Base-by-base conservation (phyloP, 2,888 invertebrate species). In the Ochropleura plecta region DNA sequence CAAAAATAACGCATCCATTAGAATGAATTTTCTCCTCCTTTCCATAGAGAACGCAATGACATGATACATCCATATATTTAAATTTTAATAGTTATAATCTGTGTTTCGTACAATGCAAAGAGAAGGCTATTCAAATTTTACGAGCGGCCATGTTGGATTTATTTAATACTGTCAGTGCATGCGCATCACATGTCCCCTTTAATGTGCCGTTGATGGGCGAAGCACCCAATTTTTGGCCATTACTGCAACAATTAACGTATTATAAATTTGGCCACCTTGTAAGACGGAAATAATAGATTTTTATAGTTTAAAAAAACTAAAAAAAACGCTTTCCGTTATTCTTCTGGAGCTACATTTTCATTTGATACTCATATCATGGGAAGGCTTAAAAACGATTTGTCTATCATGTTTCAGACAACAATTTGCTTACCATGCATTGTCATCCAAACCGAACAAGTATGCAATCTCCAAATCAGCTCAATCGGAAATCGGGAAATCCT, bases 41-140 rank as follows among this genome's bases (percentile, higher is more conserved):
- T 63, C 30, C 46, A 65, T 57, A 76, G 71, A 70, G 73, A 65
- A 83, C 85, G 84, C 85, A 81, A 87, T 79, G 81, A 79, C 76
- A 78, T 79, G 81, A 79, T 75, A 78, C 79, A 69, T 78, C 67
- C 79, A 79, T 78, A 83, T 69, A 68, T 79, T 79, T 51, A 69
- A 70, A 78, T 79, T 78, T 82, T 78, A 84, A 87, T 86, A 79
- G 81, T 86, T 82, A 76, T 81, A 87, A 88, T 87, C 85, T 85
- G 82, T 86, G 82, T 83, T 76, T 76, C 74, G 81, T 82, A 86
- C 82, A 77, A 83, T 82, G 82, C 84, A 78, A 85, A 85, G 79
- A 72, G 81, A 80, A 70, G 83, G 82, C 86, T 86, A 89, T 89
- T 89, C 86, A 88, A 89, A 88, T 89, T 89, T 89, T 88, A 89